phyloP scores from a whole-genome alignment of 2,888 invertebrate species.

The Pocota personata region DNA sequence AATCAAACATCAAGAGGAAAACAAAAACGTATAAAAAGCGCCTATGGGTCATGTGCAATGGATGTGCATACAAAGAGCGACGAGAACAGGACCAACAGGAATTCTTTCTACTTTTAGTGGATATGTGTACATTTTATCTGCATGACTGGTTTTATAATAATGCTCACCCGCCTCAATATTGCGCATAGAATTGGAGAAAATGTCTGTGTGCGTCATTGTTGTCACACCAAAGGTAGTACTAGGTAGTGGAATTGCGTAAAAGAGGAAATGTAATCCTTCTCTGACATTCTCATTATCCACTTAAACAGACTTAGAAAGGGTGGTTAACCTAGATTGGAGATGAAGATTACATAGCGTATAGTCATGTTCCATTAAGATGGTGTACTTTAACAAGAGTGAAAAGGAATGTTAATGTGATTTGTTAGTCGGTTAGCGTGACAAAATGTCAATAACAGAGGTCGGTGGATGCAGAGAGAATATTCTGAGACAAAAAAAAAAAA shows the following conservation, averaged over 20 bases:
- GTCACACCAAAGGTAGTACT: constrained; percentile 24
- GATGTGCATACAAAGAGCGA: neutral
- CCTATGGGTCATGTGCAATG: constrained; percentile 64
- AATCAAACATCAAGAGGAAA: constrained; percentile 7
- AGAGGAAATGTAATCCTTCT: constrained; percentile 27
- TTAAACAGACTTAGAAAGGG: constrained; percentile 18
- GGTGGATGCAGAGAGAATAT: neutral
- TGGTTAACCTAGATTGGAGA: constrained; percentile 21
- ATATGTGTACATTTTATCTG: constrained; percentile 7
- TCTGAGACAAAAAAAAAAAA: neutral
- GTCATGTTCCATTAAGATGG: constrained; percentile 25
- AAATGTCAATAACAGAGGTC: neutral
- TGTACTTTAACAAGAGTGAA: neutral
- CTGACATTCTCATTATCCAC: constrained; percentile 56
- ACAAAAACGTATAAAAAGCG: constrained; percentile 48
- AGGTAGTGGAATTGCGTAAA: constrained; percentile 5
- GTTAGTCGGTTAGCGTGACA: constrained; percentile 47
- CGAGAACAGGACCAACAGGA: constrained; percentile 46
- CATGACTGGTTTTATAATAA: constrained; percentile 23
- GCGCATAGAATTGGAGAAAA: neutral
- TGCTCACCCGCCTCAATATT: constrained; percentile 1
- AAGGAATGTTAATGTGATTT: constrained; percentile 2
- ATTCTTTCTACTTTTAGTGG: constrained; percentile 4
- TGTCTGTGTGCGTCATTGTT: constrained; percentile 48
- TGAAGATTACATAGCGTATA: constrained; percentile 2